These are phyloP conservation scores for Laodelphax striatellus DNA, from an alignment of 1,140 invertebrate species.

Conservation along the genomic window DNA sequence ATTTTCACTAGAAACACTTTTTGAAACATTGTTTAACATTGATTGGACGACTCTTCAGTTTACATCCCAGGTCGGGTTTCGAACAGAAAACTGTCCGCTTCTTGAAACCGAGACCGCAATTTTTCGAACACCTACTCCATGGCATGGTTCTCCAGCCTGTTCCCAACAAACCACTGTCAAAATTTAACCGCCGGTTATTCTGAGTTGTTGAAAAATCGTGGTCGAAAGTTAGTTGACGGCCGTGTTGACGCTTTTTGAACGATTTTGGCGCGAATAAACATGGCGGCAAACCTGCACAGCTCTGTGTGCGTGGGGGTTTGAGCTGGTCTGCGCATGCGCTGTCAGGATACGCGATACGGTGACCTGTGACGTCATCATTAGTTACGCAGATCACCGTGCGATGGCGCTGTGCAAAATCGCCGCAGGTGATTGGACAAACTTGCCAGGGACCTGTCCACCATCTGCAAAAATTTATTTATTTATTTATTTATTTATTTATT, in stretches of 20 bases:
- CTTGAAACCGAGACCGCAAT: conserved; percentile 49
- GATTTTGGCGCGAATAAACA: conserved; percentile 29
- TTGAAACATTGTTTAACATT: conserved; percentile 9
- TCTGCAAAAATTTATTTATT: no score
- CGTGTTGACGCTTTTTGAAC: neutral
- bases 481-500: no score
- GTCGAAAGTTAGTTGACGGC: neutral
- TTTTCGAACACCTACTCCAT: conserved; percentile 70
- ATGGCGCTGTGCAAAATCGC: conserved; percentile 42
- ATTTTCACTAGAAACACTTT: neutral
- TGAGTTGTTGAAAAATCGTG: neutral
- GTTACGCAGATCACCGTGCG: conserved; percentile 62
- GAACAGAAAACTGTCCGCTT: conserved; percentile 60
- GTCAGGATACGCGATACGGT: conserved; percentile 55
- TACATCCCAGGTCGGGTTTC: neutral
- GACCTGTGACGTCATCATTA: conserved; percentile 32
- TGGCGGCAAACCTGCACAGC: conserved; percentile 43
- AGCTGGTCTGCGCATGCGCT: conserved; percentile 43
- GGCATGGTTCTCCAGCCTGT: conserved; percentile 60
- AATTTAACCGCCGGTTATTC: neutral
- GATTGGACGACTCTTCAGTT: neutral
- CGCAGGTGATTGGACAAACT: conserved; percentile 63
- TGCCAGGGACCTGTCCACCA: conserved; percentile 79
- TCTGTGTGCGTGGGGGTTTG: conserved; percentile 47
- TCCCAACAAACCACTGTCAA: neutral